Evolutionary conservation across 2,888 invertebrate species (phyloP), one percentile per base, ranked within the genome.

Genomic region (Nomada ferruginata): DNA sequence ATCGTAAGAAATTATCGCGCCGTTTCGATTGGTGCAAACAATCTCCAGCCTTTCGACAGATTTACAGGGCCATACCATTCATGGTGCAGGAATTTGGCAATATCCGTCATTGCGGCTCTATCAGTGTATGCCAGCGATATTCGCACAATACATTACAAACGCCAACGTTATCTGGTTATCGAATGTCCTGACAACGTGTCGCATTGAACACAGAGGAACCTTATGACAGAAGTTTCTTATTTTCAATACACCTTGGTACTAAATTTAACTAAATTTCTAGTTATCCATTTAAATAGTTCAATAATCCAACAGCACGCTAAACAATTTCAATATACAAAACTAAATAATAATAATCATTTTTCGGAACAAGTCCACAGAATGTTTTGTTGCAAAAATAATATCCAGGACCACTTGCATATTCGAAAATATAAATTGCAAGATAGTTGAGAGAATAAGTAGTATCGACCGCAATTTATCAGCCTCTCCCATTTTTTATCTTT

Each of bases 31-130:
- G 36, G 42, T 5, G 47, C 29, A 26, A 66, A 72, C 20, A 50
- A 42, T 42, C n/a, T 23, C 3, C 47, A 52, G 64, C 75, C 63
- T 82, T 75, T 60, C 59, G 44, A 47, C 42, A 76, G 81, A 88
- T 86, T 87, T 86, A 82, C 70, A 85, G 36, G 63, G 85, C 82
- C 80, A 81, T 84, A 88, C 90, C 90, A 90, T 90, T 89, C 90
- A 89, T 85, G 89, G 77, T 69, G 79, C 84, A 89, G 86, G 88
- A 91, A 91, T 90, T 90, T 90, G 89, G 87, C 89, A 91, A 91
- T 90, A 90, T 91, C 89, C 90, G 89, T 89, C 86, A 83, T 73
- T 83, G 76, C 29, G 68, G 57, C 79, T 87, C 84, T 87, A 89
- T 90, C 89, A 71, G 66, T 72, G 64, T 66, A 20, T 55, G 59